phyloP scores from a whole-genome alignment of 2,888 invertebrate species.

The Drosophila lutescens region DNA sequence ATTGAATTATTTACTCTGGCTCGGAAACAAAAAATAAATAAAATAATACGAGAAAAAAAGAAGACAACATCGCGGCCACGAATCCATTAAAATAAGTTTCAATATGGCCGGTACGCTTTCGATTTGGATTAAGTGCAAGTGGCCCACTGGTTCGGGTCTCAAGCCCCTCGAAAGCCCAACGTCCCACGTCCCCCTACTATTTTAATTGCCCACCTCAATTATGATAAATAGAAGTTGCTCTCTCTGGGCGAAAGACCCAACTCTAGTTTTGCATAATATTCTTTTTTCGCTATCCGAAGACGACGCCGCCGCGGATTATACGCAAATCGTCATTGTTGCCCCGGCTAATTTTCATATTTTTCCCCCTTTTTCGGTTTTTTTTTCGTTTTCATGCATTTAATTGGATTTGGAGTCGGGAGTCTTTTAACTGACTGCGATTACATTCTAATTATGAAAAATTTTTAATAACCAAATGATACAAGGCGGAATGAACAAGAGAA shows the following conservation, averaged over 20 bases:
- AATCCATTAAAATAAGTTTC: slow-evolving; percentile 63
- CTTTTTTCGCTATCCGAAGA: slow-evolving; percentile 2
- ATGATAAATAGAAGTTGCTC: slow-evolving; percentile 55
- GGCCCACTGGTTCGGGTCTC: neutral
- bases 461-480: slow-evolving; percentile 64
- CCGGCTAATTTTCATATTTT: slow-evolving; percentile 39
- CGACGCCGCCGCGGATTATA: slow-evolving; percentile 61
- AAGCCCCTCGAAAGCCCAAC: neutral
- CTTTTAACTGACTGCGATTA: slow-evolving; percentile 53
- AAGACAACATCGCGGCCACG: slow-evolving; percentile 39
- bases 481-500: slow-evolving; percentile 4
- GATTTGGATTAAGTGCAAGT: slow-evolving; percentile 63
- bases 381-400: slow-evolving; percentile 68
- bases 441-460: slow-evolving; percentile 64
- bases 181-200: slow-evolving; percentile 2
- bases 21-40: neutral
- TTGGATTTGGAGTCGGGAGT: slow-evolving; percentile 46
- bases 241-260: slow-evolving; percentile 3
- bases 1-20: slow-evolving; percentile 55
- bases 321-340: slow-evolving; percentile 66
- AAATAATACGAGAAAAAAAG: slow-evolving; percentile 6
- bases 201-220: slow-evolving; percentile 70
- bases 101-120: slow-evolving; percentile 43
- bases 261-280: slow-evolving; percentile 64
- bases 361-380: slow-evolving; percentile 47